Conservation (phyloP, 2,113 vertebrate species). For the Trogon melanurus region DNA sequence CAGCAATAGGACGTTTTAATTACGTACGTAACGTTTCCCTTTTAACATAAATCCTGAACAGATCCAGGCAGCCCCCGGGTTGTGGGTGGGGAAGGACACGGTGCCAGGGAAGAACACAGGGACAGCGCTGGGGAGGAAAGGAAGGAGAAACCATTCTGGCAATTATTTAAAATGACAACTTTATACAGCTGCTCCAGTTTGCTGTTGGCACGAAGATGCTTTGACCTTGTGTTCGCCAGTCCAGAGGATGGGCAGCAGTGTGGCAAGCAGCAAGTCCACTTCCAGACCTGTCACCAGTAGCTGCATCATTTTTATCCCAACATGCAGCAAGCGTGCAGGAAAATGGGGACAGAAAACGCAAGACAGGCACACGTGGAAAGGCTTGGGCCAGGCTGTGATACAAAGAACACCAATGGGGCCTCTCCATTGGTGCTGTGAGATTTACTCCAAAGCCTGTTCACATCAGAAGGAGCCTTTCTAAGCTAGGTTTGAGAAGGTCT, state of each 20-base stretch:
- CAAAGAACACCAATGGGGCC: accelerated
- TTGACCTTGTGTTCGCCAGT: accelerated
- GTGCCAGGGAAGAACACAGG: background rate
- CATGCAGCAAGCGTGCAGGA: accelerated
- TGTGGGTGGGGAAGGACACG: background rate
- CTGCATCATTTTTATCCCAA: background rate
- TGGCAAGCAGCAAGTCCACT: background rate
- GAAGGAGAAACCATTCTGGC: background rate
- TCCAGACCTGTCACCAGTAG: background rate
- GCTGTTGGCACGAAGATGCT: accelerated
- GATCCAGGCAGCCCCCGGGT: background rate
- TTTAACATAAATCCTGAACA: conserved; percentile 12
- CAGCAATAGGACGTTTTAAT: background rate
- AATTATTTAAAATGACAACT: background rate
- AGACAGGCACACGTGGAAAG: accelerated
- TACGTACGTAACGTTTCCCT: background rate
- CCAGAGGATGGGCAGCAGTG: background rate
- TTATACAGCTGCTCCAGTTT: background rate
- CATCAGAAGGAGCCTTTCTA: background rate
- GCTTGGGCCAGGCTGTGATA: background rate
- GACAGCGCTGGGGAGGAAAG: background rate
- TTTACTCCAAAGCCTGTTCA: background rate
- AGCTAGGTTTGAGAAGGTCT: background rate
- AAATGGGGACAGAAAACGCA: background rate
- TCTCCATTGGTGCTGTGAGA: background rate